Base-by-base conservation (phyloP, 1,140 invertebrate genomes). In the Hestina assimilis region DNA sequence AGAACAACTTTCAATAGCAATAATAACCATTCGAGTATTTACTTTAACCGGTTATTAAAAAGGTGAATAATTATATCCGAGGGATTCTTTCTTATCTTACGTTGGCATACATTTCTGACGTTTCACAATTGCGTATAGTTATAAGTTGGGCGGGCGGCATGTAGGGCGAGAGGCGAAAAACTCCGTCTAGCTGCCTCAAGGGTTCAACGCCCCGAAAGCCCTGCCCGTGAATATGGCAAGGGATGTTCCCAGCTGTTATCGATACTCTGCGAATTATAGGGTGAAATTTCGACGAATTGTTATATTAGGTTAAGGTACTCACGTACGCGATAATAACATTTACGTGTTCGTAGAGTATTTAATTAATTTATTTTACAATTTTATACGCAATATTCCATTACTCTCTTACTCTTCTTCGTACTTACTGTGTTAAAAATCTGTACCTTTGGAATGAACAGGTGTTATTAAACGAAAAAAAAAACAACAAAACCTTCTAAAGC, bases 111-210 rank as follows among this genome's bases (percentile, higher is more conserved):
- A 48, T 48, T 33, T 33, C 33, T 24, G 21, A 21, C 17, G 12
- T 38, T 38, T 24, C 33, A 15, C 11, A 50, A 38, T 50, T 50
- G 21, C 46, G 31, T 20, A 24, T 38, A 50, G 23, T 53, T 43
- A 53, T 33, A 40, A 42, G 62, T 66, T 84, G 72, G 83, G 83
- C 83, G 83, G 83, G 79, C 72, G 72, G 72, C 83, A 80, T 80
- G 74, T 84, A 83, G 81, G 79, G 78, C 79, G 81, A 73, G 83
- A 77, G 72, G 80, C 69, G 77, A 78, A 79, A 83, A 80, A 72
- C 76, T 80, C 47, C 74, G 78, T 77, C 76, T n/a, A n/a, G n/a
- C n/a, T 80, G 78, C 77, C 53, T 54, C 62, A 54, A 66, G 71
- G 63, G 83, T 79, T 83, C 81, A 79, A 69, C 66, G 79, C 69